A percentile compares a stretch with the other conserved stretches of the same genome.
Evolutionary conservation across 2,888 invertebrate genomes (phyloP).

Genomic region (Chelonus formosanus): DNA sequence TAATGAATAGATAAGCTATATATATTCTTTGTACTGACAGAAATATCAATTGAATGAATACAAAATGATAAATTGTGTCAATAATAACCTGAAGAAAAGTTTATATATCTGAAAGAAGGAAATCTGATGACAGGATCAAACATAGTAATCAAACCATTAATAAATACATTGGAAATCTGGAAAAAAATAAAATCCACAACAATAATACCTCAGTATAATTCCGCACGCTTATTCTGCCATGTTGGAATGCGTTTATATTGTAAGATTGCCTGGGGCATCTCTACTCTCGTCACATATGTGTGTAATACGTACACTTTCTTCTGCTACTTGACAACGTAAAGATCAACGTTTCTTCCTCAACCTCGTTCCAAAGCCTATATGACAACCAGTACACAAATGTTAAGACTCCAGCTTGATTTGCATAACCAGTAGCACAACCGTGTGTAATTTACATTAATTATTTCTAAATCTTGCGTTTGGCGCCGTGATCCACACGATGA

Average conservation of each 20-base stretch:
- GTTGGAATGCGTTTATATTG: slow-evolving; percentile 33
- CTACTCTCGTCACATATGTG: slow-evolving; percentile 30
- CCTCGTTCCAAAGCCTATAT: slow-evolving; percentile 26
- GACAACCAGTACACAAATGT: slow-evolving; percentile 36
- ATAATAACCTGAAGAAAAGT: neutral
- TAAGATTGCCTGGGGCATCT: slow-evolving; percentile 9
- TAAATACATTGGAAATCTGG: too few relatives aligned
- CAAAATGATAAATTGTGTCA: neutral
- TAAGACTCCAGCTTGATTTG: slow-evolving; percentile 39
- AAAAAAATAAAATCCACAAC: neutral
- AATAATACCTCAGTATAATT: neutral
- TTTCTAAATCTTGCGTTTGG: slow-evolving; percentile 47
- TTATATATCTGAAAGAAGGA: neutral
- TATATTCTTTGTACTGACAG: too few relatives aligned
- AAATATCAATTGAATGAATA: too few relatives aligned
- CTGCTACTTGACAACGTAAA: slow-evolving; percentile 26
- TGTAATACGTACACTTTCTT: slow-evolving; percentile 26
- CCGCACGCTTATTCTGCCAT: slow-evolving; percentile 29
- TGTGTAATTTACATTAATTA: slow-evolving; percentile 55
- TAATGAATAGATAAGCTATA: too few relatives aligned
- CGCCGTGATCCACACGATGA: slow-evolving; percentile 35
- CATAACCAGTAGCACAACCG: slow-evolving; percentile 52
- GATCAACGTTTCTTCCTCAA: slow-evolving; percentile 32
- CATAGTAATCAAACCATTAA: neutral
- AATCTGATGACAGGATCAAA: too few relatives aligned